phyloP scores from a whole-genome alignment of 2,888 invertebrate genomes.

The Caenorhabditis sp. region DNA sequence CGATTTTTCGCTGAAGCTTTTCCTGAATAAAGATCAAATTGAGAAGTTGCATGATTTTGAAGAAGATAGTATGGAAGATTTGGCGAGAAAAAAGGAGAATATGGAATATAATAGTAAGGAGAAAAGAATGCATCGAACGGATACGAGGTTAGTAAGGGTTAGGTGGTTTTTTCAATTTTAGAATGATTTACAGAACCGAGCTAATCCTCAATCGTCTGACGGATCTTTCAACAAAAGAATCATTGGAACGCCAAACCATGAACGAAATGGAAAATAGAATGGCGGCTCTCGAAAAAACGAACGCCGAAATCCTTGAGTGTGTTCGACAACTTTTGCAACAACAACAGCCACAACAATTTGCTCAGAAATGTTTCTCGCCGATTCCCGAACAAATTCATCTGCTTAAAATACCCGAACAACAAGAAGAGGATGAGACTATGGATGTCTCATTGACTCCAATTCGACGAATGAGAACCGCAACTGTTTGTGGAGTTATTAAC shows the following conservation, averaged over 20 bases:
- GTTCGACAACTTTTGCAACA: background rate
- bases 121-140: constrained; percentile 73
- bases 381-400: constrained; percentile 12
- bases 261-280: constrained; percentile 58
- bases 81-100: constrained; percentile 84
- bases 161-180: background rate
- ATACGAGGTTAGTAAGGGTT: constrained; percentile 70
- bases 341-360: background rate
- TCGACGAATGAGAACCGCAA: constrained; percentile 33
- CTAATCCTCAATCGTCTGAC: constrained; percentile 73
- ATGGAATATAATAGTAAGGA: constrained; percentile 72
- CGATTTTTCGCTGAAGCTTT: constrained; percentile 64
- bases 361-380: constrained; percentile 17
- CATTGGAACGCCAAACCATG: constrained; percentile 50
- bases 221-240: constrained; percentile 71
- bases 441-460: constrained; percentile 6
- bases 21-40: constrained; percentile 80
- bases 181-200: constrained; percentile 64
- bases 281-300: constrained; percentile 58
- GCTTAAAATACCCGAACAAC: constrained; percentile 23
- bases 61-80: constrained; percentile 93
- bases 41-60: constrained; percentile 96
- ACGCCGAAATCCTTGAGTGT: constrained; percentile 18
- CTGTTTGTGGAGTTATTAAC: constrained; percentile 37
- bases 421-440: background rate